Conservation (phyloP, 2,888 invertebrate species). For the Tineola bisselliella region DNA sequence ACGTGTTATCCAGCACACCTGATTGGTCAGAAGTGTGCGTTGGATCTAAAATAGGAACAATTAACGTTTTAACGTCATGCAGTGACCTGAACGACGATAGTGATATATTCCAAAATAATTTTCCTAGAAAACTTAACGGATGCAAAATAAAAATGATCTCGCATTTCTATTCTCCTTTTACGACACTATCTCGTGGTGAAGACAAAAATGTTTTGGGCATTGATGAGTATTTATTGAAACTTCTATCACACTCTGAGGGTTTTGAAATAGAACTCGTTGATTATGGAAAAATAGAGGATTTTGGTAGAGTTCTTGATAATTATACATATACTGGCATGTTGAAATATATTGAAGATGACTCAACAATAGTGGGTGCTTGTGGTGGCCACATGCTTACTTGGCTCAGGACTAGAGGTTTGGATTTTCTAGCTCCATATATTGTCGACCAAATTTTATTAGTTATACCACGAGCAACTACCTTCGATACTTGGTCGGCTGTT, state of each 20-base stretch:
- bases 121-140: constrained; percentile 1
- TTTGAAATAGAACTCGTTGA: constrained; percentile 22
- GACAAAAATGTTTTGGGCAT: constrained; percentile 16
- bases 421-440: constrained; percentile 18
- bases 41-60: background rate
- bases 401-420: constrained; percentile 13
- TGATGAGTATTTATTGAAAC: constrained; percentile 23
- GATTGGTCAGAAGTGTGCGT: constrained; percentile 5
- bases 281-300: constrained; percentile 21
- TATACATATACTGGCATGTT: constrained; percentile 21
- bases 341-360: constrained; percentile 18
- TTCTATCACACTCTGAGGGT: constrained; percentile 21
- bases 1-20: background rate
- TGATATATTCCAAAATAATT: background rate
- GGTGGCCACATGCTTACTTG: constrained; percentile 22
- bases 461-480: constrained; percentile 14
- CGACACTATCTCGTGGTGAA: constrained; percentile 20
- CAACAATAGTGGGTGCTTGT: constrained; percentile 25
- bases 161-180: constrained; percentile 25
- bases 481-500: constrained; percentile 18
- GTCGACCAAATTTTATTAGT: constrained; percentile 17
- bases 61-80: background rate
- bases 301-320: constrained; percentile 23
- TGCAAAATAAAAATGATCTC: constrained; percentile 21
- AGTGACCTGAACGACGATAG: background rate